phyloP scores from a whole-genome alignment of 2,797 vertebrate species.

The Eulemur coronatus region DNA sequence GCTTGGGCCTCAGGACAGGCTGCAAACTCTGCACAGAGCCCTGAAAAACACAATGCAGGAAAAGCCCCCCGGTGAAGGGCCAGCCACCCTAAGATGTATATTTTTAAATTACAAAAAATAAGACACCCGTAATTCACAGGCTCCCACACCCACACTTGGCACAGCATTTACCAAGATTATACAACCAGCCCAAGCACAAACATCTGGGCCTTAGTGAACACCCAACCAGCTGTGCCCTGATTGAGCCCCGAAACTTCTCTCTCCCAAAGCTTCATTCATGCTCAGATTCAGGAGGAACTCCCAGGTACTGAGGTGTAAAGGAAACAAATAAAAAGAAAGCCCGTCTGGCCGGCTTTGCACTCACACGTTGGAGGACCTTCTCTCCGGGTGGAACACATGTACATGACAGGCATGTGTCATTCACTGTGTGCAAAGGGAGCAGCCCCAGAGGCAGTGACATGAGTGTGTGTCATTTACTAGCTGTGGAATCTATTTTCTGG shows the following conservation, averaged over 20 bases:
- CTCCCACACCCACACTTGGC: not conserved
- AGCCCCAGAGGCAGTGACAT: not conserved
- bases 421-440: not conserved
- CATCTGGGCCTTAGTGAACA: not conserved
- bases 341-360: not conserved
- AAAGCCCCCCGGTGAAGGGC: not conserved
- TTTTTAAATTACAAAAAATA: not conserved
- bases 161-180: not conserved
- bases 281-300: not conserved
- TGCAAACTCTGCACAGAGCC: not conserved
- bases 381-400: not conserved
- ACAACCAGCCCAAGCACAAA: not conserved
- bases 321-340: not conserved
- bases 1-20: not conserved
- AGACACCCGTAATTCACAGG: not conserved
- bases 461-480: accelerated
- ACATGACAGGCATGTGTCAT: not conserved
- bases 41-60: not conserved
- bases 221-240: not conserved
- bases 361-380: not conserved
- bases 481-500: not conserved
- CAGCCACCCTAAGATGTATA: not conserved
- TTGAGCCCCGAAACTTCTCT: not conserved
- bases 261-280: not conserved
- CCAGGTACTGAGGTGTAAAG: not conserved